Percentiles rank a stretch among this genome's conserved stretches.
Conservation (phyloP, 2,113 vertebrate species). For the Tachysurus vachellii region DNA sequence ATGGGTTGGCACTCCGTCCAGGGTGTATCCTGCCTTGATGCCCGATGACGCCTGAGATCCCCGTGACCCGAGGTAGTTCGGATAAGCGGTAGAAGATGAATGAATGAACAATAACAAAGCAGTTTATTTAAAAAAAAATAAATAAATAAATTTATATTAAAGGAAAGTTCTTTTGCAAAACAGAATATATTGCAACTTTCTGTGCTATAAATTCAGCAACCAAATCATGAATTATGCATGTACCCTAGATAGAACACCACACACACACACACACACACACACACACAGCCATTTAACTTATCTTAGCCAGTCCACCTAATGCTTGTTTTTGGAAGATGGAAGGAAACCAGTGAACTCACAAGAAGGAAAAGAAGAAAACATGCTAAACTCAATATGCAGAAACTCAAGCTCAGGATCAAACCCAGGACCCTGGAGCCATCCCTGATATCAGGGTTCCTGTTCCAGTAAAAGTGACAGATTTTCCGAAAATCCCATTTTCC, state of each 20-base stretch:
- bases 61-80: too few species aligned
- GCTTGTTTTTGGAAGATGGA: background rate
- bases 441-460: background rate
- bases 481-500: slow-evolving; percentile 1
- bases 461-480: background rate
- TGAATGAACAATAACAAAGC: too few species aligned
- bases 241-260: background rate
- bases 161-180: too few species aligned
- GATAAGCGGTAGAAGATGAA: too few species aligned
- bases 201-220: background rate
- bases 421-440: background rate
- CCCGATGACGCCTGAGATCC: too few species aligned
- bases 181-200: background rate
- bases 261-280: background rate
- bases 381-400: background rate
- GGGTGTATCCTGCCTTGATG: too few species aligned
- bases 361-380: background rate
- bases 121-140: too few species aligned
- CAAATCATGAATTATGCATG: background rate
- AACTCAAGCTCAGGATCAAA: background rate
- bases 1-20: too few species aligned
- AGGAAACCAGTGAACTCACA: background rate
- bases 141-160: too few species aligned
- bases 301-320: background rate
- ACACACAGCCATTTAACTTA: background rate